Percentiles rank a stretch among this genome's conserved stretches.
phyloP scores from a whole-genome alignment of 2,113 vertebrate genomes.

The Bothrops jararaca region DNA sequence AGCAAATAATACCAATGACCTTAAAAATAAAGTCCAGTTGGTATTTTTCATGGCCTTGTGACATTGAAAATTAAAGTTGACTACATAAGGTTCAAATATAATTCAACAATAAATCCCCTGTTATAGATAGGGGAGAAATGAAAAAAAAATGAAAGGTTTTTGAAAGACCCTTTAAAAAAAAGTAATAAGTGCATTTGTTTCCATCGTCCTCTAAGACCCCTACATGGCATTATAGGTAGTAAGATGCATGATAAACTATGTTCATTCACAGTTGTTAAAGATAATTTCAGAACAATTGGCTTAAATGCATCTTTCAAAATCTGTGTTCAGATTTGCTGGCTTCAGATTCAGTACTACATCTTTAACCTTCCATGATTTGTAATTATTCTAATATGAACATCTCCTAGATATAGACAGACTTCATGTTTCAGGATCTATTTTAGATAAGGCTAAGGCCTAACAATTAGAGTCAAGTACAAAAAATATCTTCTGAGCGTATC shows the following conservation, averaged over 20 bases:
- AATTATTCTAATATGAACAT: constrained; percentile 31
- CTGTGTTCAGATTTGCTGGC: not conserved
- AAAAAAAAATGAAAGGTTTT: constrained; percentile 53
- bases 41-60: constrained; percentile 43
- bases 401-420: not conserved
- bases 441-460: not conserved
- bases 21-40: constrained; percentile 44
- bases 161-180: constrained; percentile 40
- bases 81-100: constrained; percentile 46
- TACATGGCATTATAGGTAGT: constrained; percentile 26
- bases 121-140: constrained; percentile 40
- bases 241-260: constrained; percentile 37
- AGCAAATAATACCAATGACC: constrained; percentile 34
- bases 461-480: not conserved
- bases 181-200: constrained; percentile 37
- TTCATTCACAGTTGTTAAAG: constrained; percentile 36
- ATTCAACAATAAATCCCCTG: constrained; percentile 59
- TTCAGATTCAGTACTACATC: not conserved
- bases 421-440: not conserved
- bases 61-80: constrained; percentile 63
- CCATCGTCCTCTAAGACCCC: constrained; percentile 23
- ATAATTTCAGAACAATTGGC: constrained; percentile 43
- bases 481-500: not conserved
- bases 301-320: constrained; percentile 2
- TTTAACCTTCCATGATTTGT: not conserved